Percentiles rank a stretch among this genome's conserved stretches.
phyloP scores from a whole-genome alignment of 30 jellyfish, hydroid and myxozoan species.

The Aurelia aurita region DNA sequence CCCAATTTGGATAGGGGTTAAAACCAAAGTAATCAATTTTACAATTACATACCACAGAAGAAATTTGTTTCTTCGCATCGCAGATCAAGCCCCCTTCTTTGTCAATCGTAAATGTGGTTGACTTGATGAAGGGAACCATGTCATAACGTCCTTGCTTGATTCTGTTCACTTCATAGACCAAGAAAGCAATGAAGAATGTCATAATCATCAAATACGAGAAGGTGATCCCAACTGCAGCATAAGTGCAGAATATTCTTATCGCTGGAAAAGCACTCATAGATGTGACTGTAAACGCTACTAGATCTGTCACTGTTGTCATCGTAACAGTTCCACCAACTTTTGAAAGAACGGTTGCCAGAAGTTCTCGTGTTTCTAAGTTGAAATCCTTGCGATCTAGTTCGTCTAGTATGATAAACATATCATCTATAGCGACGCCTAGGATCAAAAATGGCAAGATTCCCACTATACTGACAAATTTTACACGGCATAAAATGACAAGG shows the following conservation, averaged over 20 bases:
- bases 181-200: slow-evolving; percentile 64
- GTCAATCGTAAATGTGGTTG: background rate
- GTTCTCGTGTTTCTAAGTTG: slow-evolving; percentile 45
- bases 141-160: slow-evolving; percentile 67
- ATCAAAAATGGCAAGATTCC: slow-evolving; percentile 60
- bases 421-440: slow-evolving; percentile 64
- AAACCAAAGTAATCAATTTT: no score
- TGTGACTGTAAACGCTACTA: slow-evolving; percentile 82
- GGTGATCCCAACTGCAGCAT: slow-evolving; percentile 69
- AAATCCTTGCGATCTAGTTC: slow-evolving; percentile 43
- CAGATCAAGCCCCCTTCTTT: slow-evolving; percentile 5
- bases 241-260: slow-evolving; percentile 68
- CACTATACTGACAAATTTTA: slow-evolving; percentile 31
- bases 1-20: no score
- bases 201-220: slow-evolving; percentile 53
- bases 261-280: slow-evolving; percentile 80
- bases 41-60: slow-evolving; percentile 1
- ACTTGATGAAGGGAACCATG: slow-evolving; percentile 48
- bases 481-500: slow-evolving; percentile 26
- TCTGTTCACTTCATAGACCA: slow-evolving; percentile 60
- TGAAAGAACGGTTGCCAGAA: slow-evolving; percentile 34
- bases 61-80: background rate
- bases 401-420: slow-evolving; percentile 62
- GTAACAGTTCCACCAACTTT: slow-evolving; percentile 72
- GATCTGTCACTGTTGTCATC: slow-evolving; percentile 81